Evolutionary conservation across 1,140 invertebrate genomes (phyloP).

Genomic region (Gryon sp.): DNA sequence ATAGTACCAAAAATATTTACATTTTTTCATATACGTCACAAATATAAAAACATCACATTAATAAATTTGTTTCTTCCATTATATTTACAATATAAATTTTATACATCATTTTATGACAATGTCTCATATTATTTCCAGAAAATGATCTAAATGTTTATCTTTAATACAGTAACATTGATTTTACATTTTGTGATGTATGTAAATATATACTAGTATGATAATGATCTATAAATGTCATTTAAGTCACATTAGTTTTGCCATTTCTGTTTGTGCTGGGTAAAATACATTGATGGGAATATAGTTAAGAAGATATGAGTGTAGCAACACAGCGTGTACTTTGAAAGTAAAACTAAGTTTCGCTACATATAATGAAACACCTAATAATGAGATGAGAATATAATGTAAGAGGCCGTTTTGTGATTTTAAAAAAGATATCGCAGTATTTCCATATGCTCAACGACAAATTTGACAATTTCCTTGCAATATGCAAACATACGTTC

Average conservation of each 20-base stretch:
- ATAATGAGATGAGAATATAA: conserved; percentile 49
- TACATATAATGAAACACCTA: conserved; percentile 64
- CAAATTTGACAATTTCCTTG: conserved; percentile 44
- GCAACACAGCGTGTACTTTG: conserved; percentile 34
- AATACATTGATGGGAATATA: conserved; percentile 47
- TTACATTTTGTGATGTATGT: not conserved
- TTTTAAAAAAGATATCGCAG: conserved; percentile 53
- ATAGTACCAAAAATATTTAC: too few species aligned
- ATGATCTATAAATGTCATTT: conserved; percentile 37
- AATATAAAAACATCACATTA: too few species aligned
- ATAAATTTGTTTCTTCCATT: too few species aligned
- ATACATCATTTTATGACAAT: too few species aligned
- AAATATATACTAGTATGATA: conserved; percentile 7
- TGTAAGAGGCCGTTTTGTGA: conserved; percentile 40
- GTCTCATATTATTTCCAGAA: too few species aligned
- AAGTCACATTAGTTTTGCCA: conserved; percentile 36
- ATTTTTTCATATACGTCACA: too few species aligned
- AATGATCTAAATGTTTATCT: not conserved
- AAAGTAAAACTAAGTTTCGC: conserved; percentile 60
- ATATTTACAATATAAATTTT: too few species aligned
- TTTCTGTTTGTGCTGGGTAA: conserved; percentile 28
- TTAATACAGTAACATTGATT: too few species aligned
- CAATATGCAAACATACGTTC: conserved; percentile 20
- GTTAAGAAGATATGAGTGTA: conserved; percentile 48
- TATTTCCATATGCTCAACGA: conserved; percentile 63